Evolutionary conservation across 2,113 vertebrate species (phyloP).

Genomic region (Xenus cinereus): DNA sequence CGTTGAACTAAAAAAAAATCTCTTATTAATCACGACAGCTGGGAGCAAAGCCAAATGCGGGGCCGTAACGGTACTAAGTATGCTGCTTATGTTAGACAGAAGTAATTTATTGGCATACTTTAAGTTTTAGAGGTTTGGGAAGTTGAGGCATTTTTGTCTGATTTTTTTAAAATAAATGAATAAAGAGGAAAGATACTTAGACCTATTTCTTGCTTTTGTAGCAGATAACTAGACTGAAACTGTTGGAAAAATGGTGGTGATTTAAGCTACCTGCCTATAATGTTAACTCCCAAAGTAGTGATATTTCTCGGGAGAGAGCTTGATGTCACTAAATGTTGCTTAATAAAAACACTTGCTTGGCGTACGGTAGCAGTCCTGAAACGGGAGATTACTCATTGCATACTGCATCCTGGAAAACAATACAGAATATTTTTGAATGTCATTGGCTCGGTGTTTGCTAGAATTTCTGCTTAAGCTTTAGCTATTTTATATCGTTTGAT

Average conservation of each 20-base stretch:
- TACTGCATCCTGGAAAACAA: not conserved
- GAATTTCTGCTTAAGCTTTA: not conserved
- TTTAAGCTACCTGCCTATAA: not conserved
- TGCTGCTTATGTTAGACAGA: not conserved
- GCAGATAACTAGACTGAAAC: not conserved
- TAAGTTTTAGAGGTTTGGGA: not conserved
- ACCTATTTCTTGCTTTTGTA: not conserved
- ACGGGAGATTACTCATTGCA: not conserved
- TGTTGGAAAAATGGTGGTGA: not conserved
- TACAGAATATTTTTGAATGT: not conserved
- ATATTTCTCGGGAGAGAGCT: not conserved
- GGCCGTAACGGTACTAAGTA: not conserved
- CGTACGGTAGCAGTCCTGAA: fast-evolving
- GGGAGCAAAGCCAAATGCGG: constrained; percentile 15
- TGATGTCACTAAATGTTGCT: not conserved
- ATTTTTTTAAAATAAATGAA: not conserved
- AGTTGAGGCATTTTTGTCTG: not conserved
- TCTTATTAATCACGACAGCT: constrained; percentile 18
- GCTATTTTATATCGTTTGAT: not conserved
- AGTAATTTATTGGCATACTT: not conserved
- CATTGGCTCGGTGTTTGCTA: not conserved
- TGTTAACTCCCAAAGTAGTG: not conserved
- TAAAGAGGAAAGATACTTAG: not conserved
- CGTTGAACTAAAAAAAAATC: not conserved
- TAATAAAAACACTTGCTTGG: not conserved